phyloP scores from a whole-genome alignment of 2,113 vertebrate species.

The Piaya cayana region DNA sequence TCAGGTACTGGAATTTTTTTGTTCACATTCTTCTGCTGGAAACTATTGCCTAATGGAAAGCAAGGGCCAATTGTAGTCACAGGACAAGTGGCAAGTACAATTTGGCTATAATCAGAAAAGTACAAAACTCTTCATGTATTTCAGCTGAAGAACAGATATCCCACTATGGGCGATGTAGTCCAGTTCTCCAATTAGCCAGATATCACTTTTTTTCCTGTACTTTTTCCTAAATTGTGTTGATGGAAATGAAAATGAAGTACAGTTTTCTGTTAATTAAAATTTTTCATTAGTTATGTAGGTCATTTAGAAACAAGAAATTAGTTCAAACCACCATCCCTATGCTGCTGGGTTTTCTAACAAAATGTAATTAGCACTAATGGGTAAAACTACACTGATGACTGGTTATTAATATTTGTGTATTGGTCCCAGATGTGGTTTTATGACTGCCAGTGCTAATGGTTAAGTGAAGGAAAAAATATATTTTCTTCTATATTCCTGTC shows the following conservation, averaged over 20 bases:
- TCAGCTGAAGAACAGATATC: neutral
- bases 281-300: conserved; percentile 31
- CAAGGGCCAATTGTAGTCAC: neutral
- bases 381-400: neutral
- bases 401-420: neutral
- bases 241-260: neutral
- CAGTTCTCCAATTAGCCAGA: neutral
- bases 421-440: conserved; percentile 30
- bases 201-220: neutral
- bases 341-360: conserved; percentile 14
- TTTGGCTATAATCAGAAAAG: neutral
- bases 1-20: neutral
- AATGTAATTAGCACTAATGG: conserved; percentile 30
- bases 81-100: neutral
- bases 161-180: neutral
- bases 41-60: neutral
- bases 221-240: neutral
- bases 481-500: neutral
- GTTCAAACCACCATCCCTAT: neutral
- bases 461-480: conserved; percentile 6
- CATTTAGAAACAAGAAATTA: neutral
- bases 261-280: neutral
- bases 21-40: neutral
- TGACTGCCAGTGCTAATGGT: neutral
- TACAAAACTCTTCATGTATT: neutral